Evolutionary conservation across 2,888 invertebrate species (phyloP).

Genomic region (Orthonevra nobilis): DNA sequence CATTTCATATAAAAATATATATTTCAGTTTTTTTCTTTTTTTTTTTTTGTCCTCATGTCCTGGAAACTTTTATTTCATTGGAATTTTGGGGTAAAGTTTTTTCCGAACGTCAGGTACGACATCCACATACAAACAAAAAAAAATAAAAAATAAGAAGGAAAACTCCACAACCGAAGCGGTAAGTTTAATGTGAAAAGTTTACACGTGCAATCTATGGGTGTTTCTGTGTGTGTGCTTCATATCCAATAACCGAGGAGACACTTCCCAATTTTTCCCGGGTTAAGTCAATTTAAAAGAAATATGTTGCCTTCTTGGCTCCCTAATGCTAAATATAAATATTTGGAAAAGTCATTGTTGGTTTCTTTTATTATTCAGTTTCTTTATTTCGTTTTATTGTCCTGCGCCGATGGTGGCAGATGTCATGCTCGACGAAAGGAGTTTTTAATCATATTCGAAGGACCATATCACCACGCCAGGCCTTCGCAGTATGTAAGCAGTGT

Average conservation of each 20-base stretch:
- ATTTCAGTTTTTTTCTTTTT: no score
- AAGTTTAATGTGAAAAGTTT: conserved; percentile 57
- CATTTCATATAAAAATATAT: no score
- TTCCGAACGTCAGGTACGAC: conserved; percentile 2
- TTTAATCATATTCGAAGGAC: conserved; percentile 32
- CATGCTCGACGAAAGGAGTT: neutral
- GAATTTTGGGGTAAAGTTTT: conserved; percentile 30
- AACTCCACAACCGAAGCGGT: conserved; percentile 9
- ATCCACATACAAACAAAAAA: neutral
- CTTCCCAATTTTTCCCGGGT: conserved; percentile 32
- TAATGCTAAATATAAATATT: conserved; percentile 43
- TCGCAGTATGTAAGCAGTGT: no score
- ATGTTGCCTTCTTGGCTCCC: conserved; percentile 34
- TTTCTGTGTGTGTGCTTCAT: conserved; percentile 22
- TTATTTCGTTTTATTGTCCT: conserved; percentile 20
- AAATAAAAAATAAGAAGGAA: no score
- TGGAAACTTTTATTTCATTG: conserved; percentile 36
- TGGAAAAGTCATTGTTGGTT: conserved; percentile 26
- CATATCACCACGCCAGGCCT: no score
- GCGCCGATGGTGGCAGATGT: conserved; percentile 34
- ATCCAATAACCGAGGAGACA: conserved; percentile 46
- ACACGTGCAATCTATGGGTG: conserved; percentile 33
- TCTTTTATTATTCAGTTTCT: neutral
- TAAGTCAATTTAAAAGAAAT: conserved; percentile 55
- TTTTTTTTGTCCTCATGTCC: conserved; percentile 1